These are phyloP conservation scores for Cyclophora albipunctata DNA, from an alignment of 2,888 invertebrate genomes.

Conservation along the genomic window DNA sequence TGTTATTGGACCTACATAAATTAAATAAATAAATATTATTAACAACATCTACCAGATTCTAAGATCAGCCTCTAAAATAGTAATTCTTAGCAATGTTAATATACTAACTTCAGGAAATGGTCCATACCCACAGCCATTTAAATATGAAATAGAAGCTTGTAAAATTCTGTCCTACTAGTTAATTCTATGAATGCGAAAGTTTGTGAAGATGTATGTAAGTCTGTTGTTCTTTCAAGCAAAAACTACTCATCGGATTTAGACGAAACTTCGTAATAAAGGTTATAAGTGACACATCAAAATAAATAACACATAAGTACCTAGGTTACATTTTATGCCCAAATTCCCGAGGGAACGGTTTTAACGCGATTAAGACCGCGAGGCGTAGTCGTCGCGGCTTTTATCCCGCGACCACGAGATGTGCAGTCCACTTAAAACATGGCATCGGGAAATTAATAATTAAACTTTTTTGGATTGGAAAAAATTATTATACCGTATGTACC, in stretches of 20 bases:
- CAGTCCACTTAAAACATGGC: background rate
- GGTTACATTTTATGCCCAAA: background rate
- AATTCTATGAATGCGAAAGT: background rate
- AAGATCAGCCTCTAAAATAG: background rate
- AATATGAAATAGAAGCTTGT: background rate
- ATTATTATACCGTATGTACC: no score
- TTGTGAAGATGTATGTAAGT: background rate
- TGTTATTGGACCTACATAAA: background rate
- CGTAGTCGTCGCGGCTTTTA: background rate
- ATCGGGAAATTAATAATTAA: background rate
- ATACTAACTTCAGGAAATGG: background rate
- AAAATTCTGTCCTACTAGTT: background rate
- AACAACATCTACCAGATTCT: background rate
- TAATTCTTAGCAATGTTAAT: background rate
- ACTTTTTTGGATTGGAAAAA: no score
- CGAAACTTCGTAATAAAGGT: no score
- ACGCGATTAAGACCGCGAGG: background rate
- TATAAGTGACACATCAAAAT: no score
- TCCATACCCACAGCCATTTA: background rate
- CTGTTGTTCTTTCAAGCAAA: background rate
- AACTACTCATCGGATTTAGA: background rate
- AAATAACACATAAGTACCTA: background rate
- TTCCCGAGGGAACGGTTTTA: background rate
- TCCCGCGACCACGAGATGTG: background rate
- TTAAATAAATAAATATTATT: background rate